These are phyloP conservation scores for Vesta saturnalis DNA, from an alignment of 2,888 invertebrate species.

Conservation along the genomic window DNA sequence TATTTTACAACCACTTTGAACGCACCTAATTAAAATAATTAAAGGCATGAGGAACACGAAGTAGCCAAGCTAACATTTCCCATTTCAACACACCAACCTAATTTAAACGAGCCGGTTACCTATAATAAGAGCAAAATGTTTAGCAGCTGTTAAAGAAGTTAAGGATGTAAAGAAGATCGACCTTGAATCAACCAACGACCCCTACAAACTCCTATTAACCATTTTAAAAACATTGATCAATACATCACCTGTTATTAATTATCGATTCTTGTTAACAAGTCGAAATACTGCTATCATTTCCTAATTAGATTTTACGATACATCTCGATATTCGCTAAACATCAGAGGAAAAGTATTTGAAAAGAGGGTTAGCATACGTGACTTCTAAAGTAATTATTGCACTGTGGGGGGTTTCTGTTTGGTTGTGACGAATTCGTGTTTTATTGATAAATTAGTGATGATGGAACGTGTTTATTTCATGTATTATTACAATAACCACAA, in stretches of 20 bases:
- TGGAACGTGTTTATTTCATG: neutral
- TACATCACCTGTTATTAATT: slow-evolving; percentile 43
- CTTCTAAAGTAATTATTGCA: neutral
- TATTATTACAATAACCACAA: neutral
- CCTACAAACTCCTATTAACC: slow-evolving; percentile 40
- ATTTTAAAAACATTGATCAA: slow-evolving; percentile 41
- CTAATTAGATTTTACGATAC: neutral
- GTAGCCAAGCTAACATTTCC: slow-evolving; percentile 2
- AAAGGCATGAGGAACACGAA: no score
- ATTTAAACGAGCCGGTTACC: slow-evolving; percentile 29
- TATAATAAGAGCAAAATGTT: slow-evolving; percentile 30
- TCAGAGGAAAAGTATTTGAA: no score
- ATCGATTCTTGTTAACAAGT: slow-evolving; percentile 43
- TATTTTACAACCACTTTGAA: neutral
- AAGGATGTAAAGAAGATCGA: slow-evolving; percentile 39
- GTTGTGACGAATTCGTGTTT: neutral
- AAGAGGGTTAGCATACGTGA: no score
- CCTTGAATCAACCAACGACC: slow-evolving; percentile 46
- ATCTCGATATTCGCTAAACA: neutral
- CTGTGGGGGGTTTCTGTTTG: neutral
- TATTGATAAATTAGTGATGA: neutral
- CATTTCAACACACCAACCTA: slow-evolving; percentile 22
- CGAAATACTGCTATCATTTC: slow-evolving; percentile 32
- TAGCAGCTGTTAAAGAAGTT: slow-evolving; percentile 26
- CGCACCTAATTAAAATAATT: slow-evolving; percentile 27